Percentiles rank a stretch among this genome's conserved stretches.
Conservation (phyloP, 2,888 invertebrate species). For the Zygaena filipendulae region DNA sequence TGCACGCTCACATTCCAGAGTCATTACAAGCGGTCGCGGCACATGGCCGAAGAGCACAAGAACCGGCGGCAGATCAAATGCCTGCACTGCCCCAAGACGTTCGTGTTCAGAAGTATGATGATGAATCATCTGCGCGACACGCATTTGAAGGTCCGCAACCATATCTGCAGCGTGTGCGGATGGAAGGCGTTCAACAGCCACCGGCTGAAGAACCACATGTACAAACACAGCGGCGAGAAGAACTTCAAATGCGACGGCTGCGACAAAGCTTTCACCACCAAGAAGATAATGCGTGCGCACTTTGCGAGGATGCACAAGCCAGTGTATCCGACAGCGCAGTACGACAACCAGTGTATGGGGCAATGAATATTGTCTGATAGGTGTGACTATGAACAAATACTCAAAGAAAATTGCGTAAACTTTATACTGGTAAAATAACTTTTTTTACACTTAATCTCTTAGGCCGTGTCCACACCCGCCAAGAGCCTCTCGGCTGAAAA, state of each 20-base stretch:
- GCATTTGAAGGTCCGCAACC: slow-evolving; percentile 48
- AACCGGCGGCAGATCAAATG: slow-evolving; percentile 51
- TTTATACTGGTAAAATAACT: too few species aligned
- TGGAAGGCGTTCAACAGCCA: slow-evolving; percentile 56
- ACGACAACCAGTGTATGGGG: slow-evolving; percentile 30
- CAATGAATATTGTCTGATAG: slow-evolving; percentile 16
- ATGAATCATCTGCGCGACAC: slow-evolving; percentile 51
- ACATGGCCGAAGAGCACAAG: slow-evolving; percentile 52
- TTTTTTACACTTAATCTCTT: too few species aligned
- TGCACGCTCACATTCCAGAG: slow-evolving; percentile 47
- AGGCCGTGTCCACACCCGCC: too few species aligned
- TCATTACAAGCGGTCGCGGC: slow-evolving; percentile 46
- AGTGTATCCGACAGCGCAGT: slow-evolving; percentile 22
- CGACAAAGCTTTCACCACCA: slow-evolving; percentile 52
- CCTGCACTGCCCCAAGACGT: slow-evolving; percentile 51
- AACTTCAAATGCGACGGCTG: slow-evolving; percentile 53
- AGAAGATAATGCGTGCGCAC: slow-evolving; percentile 55
- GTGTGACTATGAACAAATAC: background rate
- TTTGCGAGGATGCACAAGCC: slow-evolving; percentile 49
- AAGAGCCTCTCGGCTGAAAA: too few species aligned
- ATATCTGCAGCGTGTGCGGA: slow-evolving; percentile 48
- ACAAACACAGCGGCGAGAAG: slow-evolving; percentile 57
- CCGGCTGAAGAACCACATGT: slow-evolving; percentile 61
- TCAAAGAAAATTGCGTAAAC: background rate
- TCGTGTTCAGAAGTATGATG: slow-evolving; percentile 57